Conservation (phyloP, 64 coral and sea anemone species). For the Montipora capricornis region DNA sequence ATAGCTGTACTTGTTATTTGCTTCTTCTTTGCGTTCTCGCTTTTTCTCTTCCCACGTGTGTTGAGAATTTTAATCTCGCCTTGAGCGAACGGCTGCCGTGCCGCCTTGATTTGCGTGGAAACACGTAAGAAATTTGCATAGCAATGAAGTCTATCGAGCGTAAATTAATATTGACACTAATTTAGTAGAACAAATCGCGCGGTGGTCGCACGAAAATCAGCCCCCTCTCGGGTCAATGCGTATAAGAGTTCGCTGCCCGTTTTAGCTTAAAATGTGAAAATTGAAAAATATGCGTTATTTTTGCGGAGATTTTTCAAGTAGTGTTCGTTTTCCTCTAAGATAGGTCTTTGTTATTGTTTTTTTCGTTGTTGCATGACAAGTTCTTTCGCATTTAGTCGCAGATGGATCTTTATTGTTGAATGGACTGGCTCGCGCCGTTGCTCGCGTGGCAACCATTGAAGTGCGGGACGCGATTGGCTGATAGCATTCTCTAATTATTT, state of each 20-base stretch:
- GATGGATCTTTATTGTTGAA: conserved; percentile 42
- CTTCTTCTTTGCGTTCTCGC: background rate
- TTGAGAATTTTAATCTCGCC: background rate
- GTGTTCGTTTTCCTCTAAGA: background rate
- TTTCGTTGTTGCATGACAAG: conserved; percentile 46
- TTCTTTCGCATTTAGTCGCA: conserved; percentile 24
- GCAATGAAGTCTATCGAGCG: conserved; percentile 31
- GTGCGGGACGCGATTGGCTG: conserved; percentile 5
- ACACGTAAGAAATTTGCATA: conserved; percentile 35
- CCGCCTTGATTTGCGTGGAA: conserved; percentile 1
- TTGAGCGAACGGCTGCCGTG: background rate
- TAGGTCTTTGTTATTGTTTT: background rate
- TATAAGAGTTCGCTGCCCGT: background rate
- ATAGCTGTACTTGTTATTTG: background rate
- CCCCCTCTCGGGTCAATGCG: background rate
- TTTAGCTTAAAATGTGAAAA: background rate
- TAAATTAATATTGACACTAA: conserved; percentile 55
- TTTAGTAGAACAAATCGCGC: background rate
- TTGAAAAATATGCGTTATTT: background rate
- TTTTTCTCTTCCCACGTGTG: background rate
- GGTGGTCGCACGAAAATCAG: conserved; percentile 14
- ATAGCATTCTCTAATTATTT: conserved; percentile 5
- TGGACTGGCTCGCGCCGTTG: conserved; percentile 41
- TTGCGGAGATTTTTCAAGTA: background rate
- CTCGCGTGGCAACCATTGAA: conserved; percentile 57